Conservation (phyloP, 2,888 invertebrate species). For the Megalurothrips usitatus region DNA sequence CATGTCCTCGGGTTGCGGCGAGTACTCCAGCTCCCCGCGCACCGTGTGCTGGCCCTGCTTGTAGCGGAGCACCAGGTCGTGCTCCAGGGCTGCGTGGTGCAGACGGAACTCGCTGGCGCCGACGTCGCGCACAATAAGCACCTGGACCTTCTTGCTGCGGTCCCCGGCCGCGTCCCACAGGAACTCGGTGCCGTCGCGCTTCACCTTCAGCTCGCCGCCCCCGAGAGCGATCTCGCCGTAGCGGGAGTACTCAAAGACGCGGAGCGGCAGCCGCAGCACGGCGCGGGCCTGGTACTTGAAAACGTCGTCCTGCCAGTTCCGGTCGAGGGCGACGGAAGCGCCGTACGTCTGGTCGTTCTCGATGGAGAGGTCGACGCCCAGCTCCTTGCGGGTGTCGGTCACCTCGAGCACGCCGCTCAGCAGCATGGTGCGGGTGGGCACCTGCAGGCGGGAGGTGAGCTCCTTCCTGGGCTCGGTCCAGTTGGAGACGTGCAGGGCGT, state of each 20-base stretch:
- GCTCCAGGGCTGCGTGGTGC: slow-evolving; percentile 38
- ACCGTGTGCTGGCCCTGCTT: slow-evolving; percentile 34
- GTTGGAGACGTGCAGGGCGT: slow-evolving; percentile 32
- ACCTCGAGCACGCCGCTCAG: slow-evolving; percentile 35
- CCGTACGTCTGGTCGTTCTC: slow-evolving; percentile 39
- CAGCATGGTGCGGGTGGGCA: slow-evolving; percentile 37
- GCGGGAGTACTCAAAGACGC: slow-evolving; percentile 38
- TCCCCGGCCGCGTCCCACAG: slow-evolving; percentile 41
- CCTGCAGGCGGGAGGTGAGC: slow-evolving; percentile 34
- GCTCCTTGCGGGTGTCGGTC: slow-evolving; percentile 36
- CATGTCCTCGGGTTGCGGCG: slow-evolving; percentile 36
- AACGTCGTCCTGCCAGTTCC: slow-evolving; percentile 33
- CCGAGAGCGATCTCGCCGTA: neutral
- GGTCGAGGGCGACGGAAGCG: slow-evolving; percentile 35
- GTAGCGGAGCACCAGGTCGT: slow-evolving; percentile 38
- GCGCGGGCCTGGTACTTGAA: neutral
- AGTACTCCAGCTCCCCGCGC: slow-evolving; percentile 37
- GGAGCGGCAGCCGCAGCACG: slow-evolving; percentile 37
- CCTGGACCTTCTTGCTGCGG: slow-evolving; percentile 37
- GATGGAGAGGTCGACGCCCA: slow-evolving; percentile 38
- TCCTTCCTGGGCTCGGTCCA: slow-evolving; percentile 34
- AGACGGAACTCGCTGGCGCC: neutral
- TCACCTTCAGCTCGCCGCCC: neutral
- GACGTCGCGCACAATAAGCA: slow-evolving; percentile 32
- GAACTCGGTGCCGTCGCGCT: slow-evolving; percentile 36